phyloP scores from a whole-genome alignment of 2,113 vertebrate genomes.

The Stigmatopora nigra region DNA sequence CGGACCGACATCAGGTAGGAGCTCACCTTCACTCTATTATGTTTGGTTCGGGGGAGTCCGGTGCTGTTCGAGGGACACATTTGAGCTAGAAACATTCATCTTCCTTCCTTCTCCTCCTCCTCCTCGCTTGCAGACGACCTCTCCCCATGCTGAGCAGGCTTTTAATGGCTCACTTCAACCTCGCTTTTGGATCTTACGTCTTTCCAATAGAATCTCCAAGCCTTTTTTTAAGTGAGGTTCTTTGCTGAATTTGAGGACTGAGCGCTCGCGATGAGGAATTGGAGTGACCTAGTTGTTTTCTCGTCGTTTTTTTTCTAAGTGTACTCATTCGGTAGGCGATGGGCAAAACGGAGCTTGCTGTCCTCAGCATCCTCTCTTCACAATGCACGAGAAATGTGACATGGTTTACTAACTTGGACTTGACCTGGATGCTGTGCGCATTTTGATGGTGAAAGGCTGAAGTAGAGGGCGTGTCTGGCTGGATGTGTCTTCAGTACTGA shows the following conservation, averaged over 20 bases:
- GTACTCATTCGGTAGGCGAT: constrained; percentile 4
- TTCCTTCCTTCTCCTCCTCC: constrained; percentile 15
- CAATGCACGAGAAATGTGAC: constrained; percentile 30
- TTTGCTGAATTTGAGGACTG: constrained; percentile 25
- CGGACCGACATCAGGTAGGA: constrained; percentile 67
- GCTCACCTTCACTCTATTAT: constrained; percentile 5
- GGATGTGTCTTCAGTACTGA: constrained; percentile 10
- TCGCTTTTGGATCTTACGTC: constrained; percentile 15
- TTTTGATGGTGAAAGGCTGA: constrained; percentile 19
- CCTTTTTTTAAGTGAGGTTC: too few relatives aligned
- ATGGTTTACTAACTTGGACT: constrained; percentile 50
- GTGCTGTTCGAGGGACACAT: constrained; percentile 40
- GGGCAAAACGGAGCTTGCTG: constrained; percentile 5
- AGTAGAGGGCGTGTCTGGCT: constrained; percentile 7
- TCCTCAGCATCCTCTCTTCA: constrained; percentile 40
- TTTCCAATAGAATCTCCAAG: constrained; percentile 11
- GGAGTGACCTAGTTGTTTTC: constrained; percentile 44
- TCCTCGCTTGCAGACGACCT: constrained; percentile 34
- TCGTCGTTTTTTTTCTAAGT: neutral
- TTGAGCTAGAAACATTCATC: constrained; percentile 40
- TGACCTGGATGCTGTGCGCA: constrained; percentile 62
- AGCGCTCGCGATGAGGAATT: constrained; percentile 31
- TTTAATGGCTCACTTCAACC: constrained; percentile 5
- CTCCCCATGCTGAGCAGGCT: constrained; percentile 19
- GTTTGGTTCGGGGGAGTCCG: constrained; percentile 20